Percentiles rank a stretch among this genome's conserved stretches.
phyloP scores from a whole-genome alignment of 2,113 vertebrate species.

The Pachypanchax playfairii region DNA sequence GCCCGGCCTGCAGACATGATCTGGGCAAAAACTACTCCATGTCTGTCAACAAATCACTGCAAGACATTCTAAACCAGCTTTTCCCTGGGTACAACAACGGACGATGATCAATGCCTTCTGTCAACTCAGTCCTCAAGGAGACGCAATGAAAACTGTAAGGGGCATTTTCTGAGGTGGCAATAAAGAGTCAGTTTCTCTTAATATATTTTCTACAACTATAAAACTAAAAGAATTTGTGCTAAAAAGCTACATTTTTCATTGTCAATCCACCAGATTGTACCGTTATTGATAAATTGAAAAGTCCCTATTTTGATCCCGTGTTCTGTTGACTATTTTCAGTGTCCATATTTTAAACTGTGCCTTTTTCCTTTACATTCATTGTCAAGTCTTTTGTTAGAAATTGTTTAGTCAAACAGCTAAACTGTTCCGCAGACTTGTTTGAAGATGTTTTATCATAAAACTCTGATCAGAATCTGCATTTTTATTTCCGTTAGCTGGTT shows the following conservation, averaged over 20 bases:
- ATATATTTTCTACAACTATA: slow-evolving; percentile 79
- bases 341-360: slow-evolving; percentile 26
- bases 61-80: slow-evolving; percentile 89
- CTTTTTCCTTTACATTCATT: slow-evolving; percentile 17
- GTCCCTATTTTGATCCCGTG: slow-evolving; percentile 23
- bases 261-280: slow-evolving; percentile 45
- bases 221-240: slow-evolving; percentile 65
- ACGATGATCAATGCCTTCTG: slow-evolving; percentile 82
- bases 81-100: slow-evolving; percentile 96
- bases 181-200: slow-evolving; percentile 75
- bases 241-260: slow-evolving; percentile 40
- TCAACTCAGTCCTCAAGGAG: slow-evolving; percentile 25
- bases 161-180: slow-evolving; percentile 68
- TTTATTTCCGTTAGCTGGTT: slow-evolving; percentile 6
- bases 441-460: neutral
- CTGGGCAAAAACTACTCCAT: slow-evolving; percentile 88
- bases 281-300: slow-evolving; percentile 45
- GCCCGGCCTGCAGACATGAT: slow-evolving; percentile 92
- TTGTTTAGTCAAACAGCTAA: slow-evolving; percentile 1
- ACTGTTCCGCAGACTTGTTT: slow-evolving; percentile 21
- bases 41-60: slow-evolving; percentile 88
- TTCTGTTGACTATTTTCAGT: slow-evolving; percentile 20
- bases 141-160: slow-evolving; percentile 66
- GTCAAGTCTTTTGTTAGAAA: slow-evolving; percentile 31
- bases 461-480: neutral